These are phyloP conservation scores for Tenualosa ilisha DNA, from an alignment of 2,797 vertebrate species.

Conservation along the genomic window DNA sequence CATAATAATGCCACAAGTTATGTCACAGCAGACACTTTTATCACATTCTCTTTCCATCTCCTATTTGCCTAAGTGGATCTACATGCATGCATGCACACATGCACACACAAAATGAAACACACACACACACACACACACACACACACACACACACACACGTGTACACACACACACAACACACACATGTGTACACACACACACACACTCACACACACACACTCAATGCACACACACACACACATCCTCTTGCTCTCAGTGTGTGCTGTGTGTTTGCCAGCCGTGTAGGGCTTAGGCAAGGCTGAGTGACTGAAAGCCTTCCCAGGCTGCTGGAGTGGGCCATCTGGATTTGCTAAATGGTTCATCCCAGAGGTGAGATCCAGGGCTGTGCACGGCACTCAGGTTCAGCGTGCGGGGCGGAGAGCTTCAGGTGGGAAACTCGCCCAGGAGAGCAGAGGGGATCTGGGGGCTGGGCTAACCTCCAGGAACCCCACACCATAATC, in stretches of 20 bases:
- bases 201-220: background rate
- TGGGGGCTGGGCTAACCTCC: too few relatives aligned
- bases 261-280: background rate
- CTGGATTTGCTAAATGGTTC: background rate
- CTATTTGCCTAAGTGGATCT: background rate
- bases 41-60: background rate
- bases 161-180: background rate
- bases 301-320: background rate
- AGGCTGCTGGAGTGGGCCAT: background rate
- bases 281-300: background rate
- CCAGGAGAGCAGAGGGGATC: background rate
- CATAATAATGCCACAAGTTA: too few relatives aligned
- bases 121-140: background rate
- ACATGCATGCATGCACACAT: background rate
- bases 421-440: background rate
- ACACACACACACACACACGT: background rate
- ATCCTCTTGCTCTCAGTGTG: background rate
- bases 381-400: background rate
- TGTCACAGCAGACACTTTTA: too few relatives aligned
- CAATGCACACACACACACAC: background rate
- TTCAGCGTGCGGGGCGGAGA: background rate
- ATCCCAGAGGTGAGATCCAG: background rate
- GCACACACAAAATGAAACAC: background rate
- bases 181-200: background rate
- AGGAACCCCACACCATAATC: too few relatives aligned